phyloP scores from a whole-genome alignment of 92 coral and sea anemone genomes.

The Parazoanthus atlanticus region DNA sequence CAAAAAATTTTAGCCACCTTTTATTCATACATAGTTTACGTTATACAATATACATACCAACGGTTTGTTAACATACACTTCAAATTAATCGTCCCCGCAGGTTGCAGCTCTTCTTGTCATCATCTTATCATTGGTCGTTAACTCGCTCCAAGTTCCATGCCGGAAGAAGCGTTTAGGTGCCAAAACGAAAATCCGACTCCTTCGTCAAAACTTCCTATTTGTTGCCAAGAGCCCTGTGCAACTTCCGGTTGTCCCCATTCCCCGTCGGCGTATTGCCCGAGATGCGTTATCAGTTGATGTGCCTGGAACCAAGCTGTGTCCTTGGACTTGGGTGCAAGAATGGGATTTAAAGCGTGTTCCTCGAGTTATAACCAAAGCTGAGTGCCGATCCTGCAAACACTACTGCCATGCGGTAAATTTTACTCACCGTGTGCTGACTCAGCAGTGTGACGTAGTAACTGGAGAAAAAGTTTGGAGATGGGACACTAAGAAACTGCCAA shows the following conservation, averaged over 20 bases:
- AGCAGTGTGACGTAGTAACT: constrained; percentile 44
- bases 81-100: neutral
- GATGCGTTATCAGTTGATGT: constrained; percentile 2
- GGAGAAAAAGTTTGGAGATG: constrained; percentile 54
- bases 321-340: constrained; percentile 53
- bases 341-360: constrained; percentile 44
- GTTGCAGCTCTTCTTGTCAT: neutral
- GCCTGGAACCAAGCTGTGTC: constrained; percentile 39
- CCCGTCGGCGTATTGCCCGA: constrained; percentile 39
- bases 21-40: too few relatives aligned
- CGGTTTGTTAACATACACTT: too few relatives aligned
- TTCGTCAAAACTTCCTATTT: constrained; percentile 31
- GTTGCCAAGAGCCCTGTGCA: constrained; percentile 18
- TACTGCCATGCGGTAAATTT: constrained; percentile 41
- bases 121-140: neutral
- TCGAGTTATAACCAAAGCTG: constrained; percentile 48
- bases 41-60: too few relatives aligned
- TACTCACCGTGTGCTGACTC: constrained; percentile 34
- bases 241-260: constrained; percentile 6
- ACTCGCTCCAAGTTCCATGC: constrained; percentile 24
- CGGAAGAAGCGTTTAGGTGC: constrained; percentile 11
- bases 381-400: constrained; percentile 45
- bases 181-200: neutral
- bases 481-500: constrained; percentile 21
- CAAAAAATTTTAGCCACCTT: too few relatives aligned